Percentiles rank a stretch among this genome's conserved stretches.
These are phyloP conservation scores for Stenolophus ochropezus DNA, from an alignment of 2,888 invertebrate species.

Conservation along the genomic window DNA sequence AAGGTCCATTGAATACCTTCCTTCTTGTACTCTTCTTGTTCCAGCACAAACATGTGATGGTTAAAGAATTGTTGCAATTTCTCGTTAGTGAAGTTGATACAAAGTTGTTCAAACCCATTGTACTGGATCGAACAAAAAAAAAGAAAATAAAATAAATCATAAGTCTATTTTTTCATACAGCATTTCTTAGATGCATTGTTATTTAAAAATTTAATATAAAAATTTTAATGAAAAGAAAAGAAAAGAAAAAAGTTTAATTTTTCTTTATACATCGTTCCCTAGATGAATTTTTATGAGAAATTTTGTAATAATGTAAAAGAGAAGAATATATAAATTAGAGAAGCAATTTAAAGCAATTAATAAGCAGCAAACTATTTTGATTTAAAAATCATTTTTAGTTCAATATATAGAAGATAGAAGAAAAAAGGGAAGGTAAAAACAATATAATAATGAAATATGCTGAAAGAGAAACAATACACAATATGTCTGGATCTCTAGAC, in stretches of 20 bases:
- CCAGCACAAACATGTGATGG: slow-evolving; percentile 99
- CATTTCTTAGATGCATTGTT: slow-evolving; percentile 15
- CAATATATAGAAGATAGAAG: slow-evolving; percentile 12
- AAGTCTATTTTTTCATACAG: background rate
- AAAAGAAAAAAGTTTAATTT: background rate
- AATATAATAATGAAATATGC: background rate
- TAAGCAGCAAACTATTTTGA: slow-evolving; percentile 5
- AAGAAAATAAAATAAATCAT: background rate
- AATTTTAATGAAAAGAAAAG: too few species aligned
- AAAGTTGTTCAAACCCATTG: slow-evolving; percentile 99
- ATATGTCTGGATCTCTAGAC: background rate
- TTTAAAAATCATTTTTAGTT: slow-evolving; percentile 23
- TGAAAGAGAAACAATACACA: background rate
- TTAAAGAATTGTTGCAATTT: slow-evolving; percentile 99
- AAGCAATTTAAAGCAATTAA: background rate
- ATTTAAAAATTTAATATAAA: background rate
- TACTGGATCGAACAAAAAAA: slow-evolving; percentile 76
- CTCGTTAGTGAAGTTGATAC: slow-evolving; percentile 99
- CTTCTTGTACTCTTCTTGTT: slow-evolving; percentile 98
- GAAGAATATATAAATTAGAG: slow-evolving; percentile 4
- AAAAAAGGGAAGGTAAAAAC: background rate
- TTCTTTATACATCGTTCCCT: background rate
- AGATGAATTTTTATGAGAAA: background rate
- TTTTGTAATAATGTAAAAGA: too few species aligned
- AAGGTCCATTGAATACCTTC: slow-evolving; percentile 99